phyloP scores from a whole-genome alignment of 2,888 invertebrate genomes.

The Gnatocerus cornutus region DNA sequence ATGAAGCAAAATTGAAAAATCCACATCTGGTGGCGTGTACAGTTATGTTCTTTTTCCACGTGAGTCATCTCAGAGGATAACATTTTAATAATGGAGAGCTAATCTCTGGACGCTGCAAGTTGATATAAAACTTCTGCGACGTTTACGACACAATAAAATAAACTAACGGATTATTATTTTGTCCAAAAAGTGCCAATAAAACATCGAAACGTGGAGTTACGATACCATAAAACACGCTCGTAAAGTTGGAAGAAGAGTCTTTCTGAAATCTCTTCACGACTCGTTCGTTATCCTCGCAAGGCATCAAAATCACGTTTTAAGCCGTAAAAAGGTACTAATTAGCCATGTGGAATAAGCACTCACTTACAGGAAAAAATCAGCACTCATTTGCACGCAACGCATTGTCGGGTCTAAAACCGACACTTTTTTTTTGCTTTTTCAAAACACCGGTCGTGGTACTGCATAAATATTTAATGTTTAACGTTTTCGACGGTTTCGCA shows the following conservation, averaged over 20 bases:
- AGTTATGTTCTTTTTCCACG: constrained; percentile 36
- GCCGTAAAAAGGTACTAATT: constrained; percentile 19
- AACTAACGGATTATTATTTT: constrained; percentile 47
- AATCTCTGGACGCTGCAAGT: constrained; percentile 41
- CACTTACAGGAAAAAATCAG: constrained; percentile 14
- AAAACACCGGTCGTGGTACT: constrained; percentile 8
- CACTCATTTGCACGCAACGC: constrained; percentile 15
- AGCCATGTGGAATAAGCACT: constrained; percentile 7
- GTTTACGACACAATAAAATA: constrained; percentile 47
- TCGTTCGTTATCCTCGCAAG: constrained; percentile 24
- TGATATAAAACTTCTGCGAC: constrained; percentile 41
- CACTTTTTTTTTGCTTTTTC: constrained; percentile 9
- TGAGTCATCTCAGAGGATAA: constrained; percentile 21
- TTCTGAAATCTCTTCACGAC: constrained; percentile 3
- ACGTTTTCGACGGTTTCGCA: constrained; percentile 17
- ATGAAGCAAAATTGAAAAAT: too few relatives aligned
- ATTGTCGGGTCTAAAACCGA: constrained; percentile 5
- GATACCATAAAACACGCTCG: constrained; percentile 41
- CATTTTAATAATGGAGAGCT: constrained; percentile 46
- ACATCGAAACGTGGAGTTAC: constrained; percentile 38
- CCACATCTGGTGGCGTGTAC: constrained; percentile 18
- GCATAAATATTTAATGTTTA: constrained; percentile 19
- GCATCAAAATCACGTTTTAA: constrained; percentile 31
- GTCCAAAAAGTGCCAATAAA: constrained; percentile 43
- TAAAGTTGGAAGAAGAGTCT: constrained; percentile 34